These are phyloP conservation scores for Calcarius lapponicus DNA, from an alignment of 2,797 vertebrate genomes.

Conservation along the genomic window DNA sequence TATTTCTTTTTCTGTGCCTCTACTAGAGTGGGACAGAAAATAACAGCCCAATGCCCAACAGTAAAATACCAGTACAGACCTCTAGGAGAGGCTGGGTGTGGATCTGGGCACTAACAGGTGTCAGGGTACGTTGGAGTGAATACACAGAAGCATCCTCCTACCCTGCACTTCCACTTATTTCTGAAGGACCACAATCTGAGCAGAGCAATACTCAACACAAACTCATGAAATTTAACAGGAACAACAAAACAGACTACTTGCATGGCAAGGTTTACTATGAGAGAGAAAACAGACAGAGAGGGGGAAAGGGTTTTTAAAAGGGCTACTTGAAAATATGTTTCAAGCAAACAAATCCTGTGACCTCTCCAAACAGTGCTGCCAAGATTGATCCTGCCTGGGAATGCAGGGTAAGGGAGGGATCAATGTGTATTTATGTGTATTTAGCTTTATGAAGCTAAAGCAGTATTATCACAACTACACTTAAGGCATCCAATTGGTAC, in stretches of 20 bases:
- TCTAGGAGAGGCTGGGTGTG: background rate
- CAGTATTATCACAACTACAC: background rate
- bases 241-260: background rate
- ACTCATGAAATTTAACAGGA: background rate
- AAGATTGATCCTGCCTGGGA: fast-evolving
- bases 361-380: background rate
- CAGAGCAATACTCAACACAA: background rate
- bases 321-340: slow-evolving; percentile 31
- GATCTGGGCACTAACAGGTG: background rate
- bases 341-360: background rate
- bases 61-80: background rate
- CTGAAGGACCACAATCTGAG: background rate
- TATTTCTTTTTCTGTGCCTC: background rate
- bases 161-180: background rate
- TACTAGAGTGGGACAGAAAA: background rate
- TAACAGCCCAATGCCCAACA: background rate
- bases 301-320: background rate
- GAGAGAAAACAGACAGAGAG: background rate
- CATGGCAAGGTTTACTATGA: background rate
- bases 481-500: slow-evolving; percentile 17
- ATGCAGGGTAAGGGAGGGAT: background rate
- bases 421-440: background rate
- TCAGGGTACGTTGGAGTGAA: background rate
- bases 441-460: background rate
- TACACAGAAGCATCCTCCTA: background rate